These are phyloP conservation scores for Tridacna gigas DNA, from an alignment of 2,888 invertebrate genomes.

Conservation along the genomic window DNA sequence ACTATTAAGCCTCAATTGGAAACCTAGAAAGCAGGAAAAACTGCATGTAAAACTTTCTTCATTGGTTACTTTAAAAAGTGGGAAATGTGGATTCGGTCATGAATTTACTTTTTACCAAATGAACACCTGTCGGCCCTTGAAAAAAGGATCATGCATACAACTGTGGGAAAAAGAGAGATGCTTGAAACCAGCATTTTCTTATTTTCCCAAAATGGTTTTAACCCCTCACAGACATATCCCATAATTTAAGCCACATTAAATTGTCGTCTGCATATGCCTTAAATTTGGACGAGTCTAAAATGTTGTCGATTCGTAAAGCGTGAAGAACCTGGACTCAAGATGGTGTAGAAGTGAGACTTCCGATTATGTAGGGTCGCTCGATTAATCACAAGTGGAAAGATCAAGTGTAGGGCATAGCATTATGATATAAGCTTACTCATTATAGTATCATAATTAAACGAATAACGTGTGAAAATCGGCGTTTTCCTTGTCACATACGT, in stretches of 20 bases:
- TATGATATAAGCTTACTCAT: slow-evolving; percentile 33
- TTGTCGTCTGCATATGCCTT: no score
- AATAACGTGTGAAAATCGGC: slow-evolving; percentile 52
- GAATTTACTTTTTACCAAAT: no score
- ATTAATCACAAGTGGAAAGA: slow-evolving; percentile 35
- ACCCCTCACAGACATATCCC: no score
- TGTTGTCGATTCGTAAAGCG: no score
- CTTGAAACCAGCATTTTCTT: not conserved
- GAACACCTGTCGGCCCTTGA: no score
- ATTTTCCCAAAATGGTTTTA: not conserved
- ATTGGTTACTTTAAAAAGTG: not conserved
- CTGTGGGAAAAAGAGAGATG: not conserved
- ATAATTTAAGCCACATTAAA: no score
- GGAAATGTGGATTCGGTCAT: not conserved
- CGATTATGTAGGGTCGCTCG: slow-evolving; percentile 37
- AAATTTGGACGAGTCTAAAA: no score
- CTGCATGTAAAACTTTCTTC: not conserved
- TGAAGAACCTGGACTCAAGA: slow-evolving; percentile 25
- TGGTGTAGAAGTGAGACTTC: slow-evolving; percentile 37
- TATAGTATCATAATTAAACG: slow-evolving; percentile 46
- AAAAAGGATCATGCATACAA: not conserved
- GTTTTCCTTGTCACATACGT: slow-evolving; percentile 26
- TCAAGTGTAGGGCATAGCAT: slow-evolving; percentile 33
- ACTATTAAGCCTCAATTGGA: not conserved
- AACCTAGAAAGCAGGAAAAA: not conserved